phyloP scores from a whole-genome alignment of 1,140 invertebrate genomes.

The Pollicipes pollicipes region DNA sequence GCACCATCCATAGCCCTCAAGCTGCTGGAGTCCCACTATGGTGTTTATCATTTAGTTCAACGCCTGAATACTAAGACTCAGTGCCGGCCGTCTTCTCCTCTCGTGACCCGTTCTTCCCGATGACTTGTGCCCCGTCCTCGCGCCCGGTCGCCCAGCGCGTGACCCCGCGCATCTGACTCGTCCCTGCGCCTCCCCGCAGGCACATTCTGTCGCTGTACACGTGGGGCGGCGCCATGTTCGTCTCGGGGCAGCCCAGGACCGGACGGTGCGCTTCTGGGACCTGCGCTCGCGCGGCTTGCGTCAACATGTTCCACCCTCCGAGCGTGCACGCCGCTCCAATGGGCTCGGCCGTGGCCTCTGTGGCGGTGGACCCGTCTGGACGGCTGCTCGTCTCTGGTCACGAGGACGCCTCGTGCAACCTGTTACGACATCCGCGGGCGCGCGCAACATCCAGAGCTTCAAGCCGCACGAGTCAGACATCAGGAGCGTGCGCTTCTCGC shows the following conservation, averaged over 20 bases:
- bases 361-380: conserved; percentile 91
- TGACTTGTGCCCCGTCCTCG: no score
- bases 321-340: conserved; percentile 3
- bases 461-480: conserved; percentile 86
- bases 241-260: conserved; percentile 88
- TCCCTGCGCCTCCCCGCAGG: conserved; percentile 29
- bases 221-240: conserved; percentile 95
- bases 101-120: no score
- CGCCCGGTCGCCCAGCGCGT: no score
- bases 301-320: conserved; percentile 50
- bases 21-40: no score
- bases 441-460: conserved; percentile 79
- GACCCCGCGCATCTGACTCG: no score
- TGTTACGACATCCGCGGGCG: conserved; percentile 90
- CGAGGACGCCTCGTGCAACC: conserved; percentile 80
- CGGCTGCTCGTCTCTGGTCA: conserved; percentile 86
- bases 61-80: no score
- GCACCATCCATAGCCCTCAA: no score
- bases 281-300: conserved; percentile 72
- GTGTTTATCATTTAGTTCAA: no score
- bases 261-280: conserved; percentile 96
- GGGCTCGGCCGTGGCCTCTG: conserved; percentile 75
- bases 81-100: no score
- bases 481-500: conserved; percentile 85
- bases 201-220: conserved; percentile 87